Evolutionary conservation across 2,888 invertebrate species (phyloP), one percentile per base, ranked within the genome.

Genomic region (Ischnus inquisitorius): DNA sequence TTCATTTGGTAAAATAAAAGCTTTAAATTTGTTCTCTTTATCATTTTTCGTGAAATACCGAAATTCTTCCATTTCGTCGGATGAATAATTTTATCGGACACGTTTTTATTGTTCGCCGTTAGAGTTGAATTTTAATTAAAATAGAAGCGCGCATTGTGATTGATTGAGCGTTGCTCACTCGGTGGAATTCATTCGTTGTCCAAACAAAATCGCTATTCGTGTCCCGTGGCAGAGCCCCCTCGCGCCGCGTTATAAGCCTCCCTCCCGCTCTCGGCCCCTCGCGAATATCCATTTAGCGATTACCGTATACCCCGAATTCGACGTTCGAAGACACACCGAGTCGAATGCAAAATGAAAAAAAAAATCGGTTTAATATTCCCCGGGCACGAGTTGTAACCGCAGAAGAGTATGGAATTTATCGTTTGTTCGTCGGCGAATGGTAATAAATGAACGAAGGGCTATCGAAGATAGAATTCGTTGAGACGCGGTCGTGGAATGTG

Each of bases 161-260:
- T 89, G 90, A 89, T 90, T 88, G 90, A 87, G 84, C 83, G 82
- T 86, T 88, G 86, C 87, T 86, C 89, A 89, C 88, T 87, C 88
- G 82, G 87, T 86, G 88, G 88, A 90, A 91, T 86, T 89, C 65
- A 91, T 89, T 89, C 85, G 85, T 83, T 89, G 87, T 84, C 85
- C 89, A 90, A 91, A 91, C 88, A 90, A 85, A 86, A 86, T 64
- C 62, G 68, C 19, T 34, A 64, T 65, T 74, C 82, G 78, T 68
- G 68, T 81, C 71, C 82, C 60, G 57, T 12, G 46, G 62, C 22
- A 60, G 10, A n/a, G 78, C 84, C 74, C 82, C 74, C 77, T 69
- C 60, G 46, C 69, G 51, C 34, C 76, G 69, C 78, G 78, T 62
- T 39, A 79, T 46, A 3, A 41, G 14, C 74, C 54, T 39, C 68